A percentile compares a stretch with the other conserved stretches of the same genome.
These are phyloP conservation scores for Dromococcyx pavoninus DNA, from an alignment of 2,797 vertebrate species.

Conservation along the genomic window DNA sequence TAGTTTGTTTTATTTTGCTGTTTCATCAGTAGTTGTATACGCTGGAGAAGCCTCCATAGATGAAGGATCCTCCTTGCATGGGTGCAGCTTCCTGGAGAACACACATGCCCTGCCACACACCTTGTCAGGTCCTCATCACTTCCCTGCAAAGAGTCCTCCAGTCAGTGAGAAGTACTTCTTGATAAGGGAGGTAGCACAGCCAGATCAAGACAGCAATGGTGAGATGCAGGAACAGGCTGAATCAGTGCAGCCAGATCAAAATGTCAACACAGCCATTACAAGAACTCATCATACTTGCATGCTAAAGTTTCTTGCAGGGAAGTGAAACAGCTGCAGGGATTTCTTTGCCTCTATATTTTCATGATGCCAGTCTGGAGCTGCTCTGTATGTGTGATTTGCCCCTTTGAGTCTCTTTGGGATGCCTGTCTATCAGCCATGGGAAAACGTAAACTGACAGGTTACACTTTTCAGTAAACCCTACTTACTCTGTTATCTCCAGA, in stretches of 20 bases:
- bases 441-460: not conserved
- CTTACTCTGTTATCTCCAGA: not conserved
- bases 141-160: not conserved
- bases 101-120: rapidly evolving
- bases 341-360: not conserved
- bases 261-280: rapidly evolving
- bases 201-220: not conserved
- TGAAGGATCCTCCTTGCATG: not conserved
- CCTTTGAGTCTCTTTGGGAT: not conserved
- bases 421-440: not conserved
- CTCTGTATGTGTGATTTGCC: not conserved
- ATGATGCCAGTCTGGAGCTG: not conserved
- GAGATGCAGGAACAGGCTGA: not conserved
- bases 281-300: not conserved
- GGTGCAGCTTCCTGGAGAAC: not conserved
- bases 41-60: not conserved
- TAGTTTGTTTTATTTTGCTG: not conserved
- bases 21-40: not conserved
- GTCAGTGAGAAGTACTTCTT: not conserved
- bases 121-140: not conserved
- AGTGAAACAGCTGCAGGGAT: not conserved
- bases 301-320: not conserved
- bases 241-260: not conserved
- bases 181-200: not conserved
- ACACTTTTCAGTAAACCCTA: not conserved